Percentiles rank a stretch among this genome's conserved stretches.
phyloP scores from a whole-genome alignment of 2,888 invertebrate species.

The Bombylius major region DNA sequence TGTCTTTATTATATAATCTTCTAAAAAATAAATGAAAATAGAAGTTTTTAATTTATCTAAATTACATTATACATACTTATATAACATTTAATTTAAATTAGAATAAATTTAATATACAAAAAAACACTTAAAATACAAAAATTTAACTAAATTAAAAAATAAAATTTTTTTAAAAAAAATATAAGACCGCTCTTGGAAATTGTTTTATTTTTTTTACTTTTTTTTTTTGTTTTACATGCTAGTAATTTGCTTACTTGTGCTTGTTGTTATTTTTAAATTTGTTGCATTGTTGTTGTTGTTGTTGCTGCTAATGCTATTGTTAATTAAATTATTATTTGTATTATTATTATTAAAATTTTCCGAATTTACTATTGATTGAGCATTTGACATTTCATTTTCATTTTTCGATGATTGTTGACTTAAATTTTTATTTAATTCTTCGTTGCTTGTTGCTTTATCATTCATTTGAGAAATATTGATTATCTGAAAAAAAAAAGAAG shows the following conservation, averaged over 20 bases:
- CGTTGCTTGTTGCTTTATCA: neutral
- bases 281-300: neutral
- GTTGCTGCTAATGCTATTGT: neutral
- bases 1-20: too few relatives aligned
- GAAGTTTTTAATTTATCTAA: too few relatives aligned
- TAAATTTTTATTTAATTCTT: neutral
- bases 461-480: neutral
- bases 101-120: too few relatives aligned
- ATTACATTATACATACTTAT: too few relatives aligned
- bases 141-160: too few relatives aligned
- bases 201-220: too few relatives aligned
- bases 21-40: too few relatives aligned
- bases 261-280: neutral
- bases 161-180: too few relatives aligned
- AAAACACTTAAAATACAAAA: too few relatives aligned
- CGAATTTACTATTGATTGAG: neutral
- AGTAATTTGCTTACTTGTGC: neutral
- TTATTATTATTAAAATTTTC: neutral
- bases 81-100: too few relatives aligned
- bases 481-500: neutral
- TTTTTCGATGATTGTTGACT: neutral
- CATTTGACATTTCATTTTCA: neutral
- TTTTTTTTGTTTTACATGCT: too few relatives aligned
- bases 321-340: neutral
- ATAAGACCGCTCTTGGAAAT: too few relatives aligned